These are phyloP conservation scores for Guaruba guarouba DNA, from an alignment of 2,113 vertebrate species.

Conservation along the genomic window DNA sequence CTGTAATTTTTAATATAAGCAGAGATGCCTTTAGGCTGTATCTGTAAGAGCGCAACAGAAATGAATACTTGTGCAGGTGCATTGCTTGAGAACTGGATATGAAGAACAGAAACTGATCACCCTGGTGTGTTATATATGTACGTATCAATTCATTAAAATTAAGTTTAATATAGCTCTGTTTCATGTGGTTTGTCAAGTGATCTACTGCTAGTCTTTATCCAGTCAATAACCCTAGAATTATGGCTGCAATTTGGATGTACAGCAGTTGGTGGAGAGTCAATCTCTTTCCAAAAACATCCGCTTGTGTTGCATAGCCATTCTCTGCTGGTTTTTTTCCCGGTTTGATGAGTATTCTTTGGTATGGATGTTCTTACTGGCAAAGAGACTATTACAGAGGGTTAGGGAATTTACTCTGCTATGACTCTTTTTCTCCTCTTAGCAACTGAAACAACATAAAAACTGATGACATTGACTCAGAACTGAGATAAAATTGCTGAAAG, in stretches of 20 bases:
- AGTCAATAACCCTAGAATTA: neutral
- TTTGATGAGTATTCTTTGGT: neutral
- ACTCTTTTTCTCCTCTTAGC: neutral
- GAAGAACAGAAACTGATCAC: neutral
- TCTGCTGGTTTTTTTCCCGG: neutral
- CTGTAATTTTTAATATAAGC: neutral
- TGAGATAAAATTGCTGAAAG: neutral
- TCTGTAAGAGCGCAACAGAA: neutral
- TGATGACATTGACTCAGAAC: neutral
- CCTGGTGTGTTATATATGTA: neutral
- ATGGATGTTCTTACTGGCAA: neutral
- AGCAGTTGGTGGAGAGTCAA: neutral
- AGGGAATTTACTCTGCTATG: neutral
- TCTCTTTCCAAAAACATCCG: neutral
- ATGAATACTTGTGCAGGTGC: neutral
- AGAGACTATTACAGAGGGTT: neutral
- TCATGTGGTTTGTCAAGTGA: neutral
- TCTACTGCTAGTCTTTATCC: neutral
- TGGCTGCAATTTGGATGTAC: neutral
- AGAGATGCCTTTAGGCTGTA: neutral
- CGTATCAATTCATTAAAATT: neutral
- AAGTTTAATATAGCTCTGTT: neutral
- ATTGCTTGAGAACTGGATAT: neutral
- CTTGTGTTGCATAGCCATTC: neutral
- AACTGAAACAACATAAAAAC: neutral